A percentile compares a stretch with the other conserved stretches of the same genome.
Evolutionary conservation across 2,797 vertebrate genomes (phyloP).

Genomic region (Meda fulgida): DNA sequence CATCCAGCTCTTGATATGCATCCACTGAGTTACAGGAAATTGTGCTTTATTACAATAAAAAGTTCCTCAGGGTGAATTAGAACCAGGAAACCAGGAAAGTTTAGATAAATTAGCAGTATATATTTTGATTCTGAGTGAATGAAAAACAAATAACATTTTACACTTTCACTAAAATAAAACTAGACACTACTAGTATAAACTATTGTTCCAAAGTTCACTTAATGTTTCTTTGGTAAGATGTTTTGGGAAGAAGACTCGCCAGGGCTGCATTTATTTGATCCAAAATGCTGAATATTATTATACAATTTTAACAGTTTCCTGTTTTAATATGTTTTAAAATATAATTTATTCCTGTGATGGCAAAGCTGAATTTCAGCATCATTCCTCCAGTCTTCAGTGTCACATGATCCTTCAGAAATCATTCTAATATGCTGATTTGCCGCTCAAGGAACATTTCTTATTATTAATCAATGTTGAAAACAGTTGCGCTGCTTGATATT

Average conservation of each 20-base stretch:
- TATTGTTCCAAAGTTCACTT: not conserved
- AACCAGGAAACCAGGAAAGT: not conserved
- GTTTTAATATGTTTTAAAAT: not conserved
- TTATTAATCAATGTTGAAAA: not conserved
- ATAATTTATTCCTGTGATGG: not conserved
- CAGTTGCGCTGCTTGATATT: not conserved
- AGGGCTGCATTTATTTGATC: not conserved
- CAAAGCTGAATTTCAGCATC: not conserved
- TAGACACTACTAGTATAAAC: not conserved
- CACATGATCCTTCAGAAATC: not conserved
- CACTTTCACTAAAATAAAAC: not conserved
- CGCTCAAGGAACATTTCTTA: not conserved
- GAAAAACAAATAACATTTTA: not conserved
- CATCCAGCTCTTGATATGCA: constrained; percentile 17
- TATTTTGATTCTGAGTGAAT: not conserved
- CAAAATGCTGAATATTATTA: not conserved
- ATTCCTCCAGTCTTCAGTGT: not conserved
- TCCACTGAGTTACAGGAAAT: not conserved
- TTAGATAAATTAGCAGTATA: not conserved
- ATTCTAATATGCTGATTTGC: not conserved
- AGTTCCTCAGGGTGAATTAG: not conserved
- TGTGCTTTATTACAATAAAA: not conserved
- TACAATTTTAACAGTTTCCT: not conserved
- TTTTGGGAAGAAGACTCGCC: not conserved
- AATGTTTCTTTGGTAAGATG: not conserved